These are phyloP conservation scores for Labrus mixtus DNA, from an alignment of 2,113 vertebrate species.

Conservation along the genomic window DNA sequence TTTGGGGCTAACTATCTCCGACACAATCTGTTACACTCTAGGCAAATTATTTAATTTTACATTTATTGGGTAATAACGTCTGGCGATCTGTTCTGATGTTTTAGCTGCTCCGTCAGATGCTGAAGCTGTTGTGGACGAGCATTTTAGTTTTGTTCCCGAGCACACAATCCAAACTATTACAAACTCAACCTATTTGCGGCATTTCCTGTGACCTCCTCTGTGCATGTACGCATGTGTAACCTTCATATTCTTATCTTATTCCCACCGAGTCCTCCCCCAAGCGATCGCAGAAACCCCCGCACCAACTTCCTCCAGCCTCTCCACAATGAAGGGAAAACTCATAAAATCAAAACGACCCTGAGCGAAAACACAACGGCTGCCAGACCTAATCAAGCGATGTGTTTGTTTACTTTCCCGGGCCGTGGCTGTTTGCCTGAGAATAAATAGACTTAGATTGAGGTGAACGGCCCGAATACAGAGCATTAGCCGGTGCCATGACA, in stretches of 20 bases:
- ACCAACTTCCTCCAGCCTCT: neutral
- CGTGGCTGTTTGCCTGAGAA: conserved; percentile 22
- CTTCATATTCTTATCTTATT: neutral
- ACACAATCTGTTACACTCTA: neutral
- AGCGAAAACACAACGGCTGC: conserved; percentile 33
- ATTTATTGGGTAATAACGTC: conserved; percentile 18
- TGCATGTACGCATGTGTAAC: conserved; percentile 10
- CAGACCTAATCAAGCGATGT: conserved; percentile 50
- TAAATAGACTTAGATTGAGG: conserved; percentile 44
- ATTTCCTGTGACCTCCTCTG: neutral
- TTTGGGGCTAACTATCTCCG: neutral
- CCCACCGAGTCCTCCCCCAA: neutral
- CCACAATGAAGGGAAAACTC: conserved; percentile 1
- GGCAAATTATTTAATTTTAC: conserved; percentile 10
- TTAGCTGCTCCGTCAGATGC: neutral
- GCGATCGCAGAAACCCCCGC: neutral
- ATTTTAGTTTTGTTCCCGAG: too few species aligned
- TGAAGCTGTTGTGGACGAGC: neutral
- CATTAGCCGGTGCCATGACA: neutral
- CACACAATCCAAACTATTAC: neutral
- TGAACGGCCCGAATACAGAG: conserved; percentile 45
- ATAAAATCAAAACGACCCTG: conserved; percentile 38
- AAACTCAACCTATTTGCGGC: neutral
- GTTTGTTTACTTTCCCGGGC: conserved; percentile 48
- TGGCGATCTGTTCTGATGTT: neutral